phyloP scores from a whole-genome alignment of 2,888 invertebrate genomes.

The Melanotus villosus region DNA sequence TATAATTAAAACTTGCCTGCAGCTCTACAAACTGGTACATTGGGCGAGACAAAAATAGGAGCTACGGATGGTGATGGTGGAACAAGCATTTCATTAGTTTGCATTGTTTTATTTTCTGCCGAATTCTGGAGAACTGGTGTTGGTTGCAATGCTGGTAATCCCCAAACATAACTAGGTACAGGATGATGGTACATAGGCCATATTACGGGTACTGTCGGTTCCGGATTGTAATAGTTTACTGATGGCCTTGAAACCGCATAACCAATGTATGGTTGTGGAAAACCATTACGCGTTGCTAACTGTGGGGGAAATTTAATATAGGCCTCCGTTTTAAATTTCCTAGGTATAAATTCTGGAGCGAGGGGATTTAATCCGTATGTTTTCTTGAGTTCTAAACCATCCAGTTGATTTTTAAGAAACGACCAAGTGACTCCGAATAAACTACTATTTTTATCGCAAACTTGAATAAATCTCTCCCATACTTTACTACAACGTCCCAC shows the following conservation, averaged over 20 bases:
- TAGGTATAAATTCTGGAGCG: slow-evolving; percentile 85
- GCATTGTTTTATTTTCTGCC: background rate
- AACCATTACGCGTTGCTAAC: background rate
- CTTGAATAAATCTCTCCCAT: slow-evolving; percentile 85
- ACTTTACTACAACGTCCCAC: slow-evolving; percentile 85
- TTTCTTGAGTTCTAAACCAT: slow-evolving; percentile 82
- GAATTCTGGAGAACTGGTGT: background rate
- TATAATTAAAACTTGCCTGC: too few species aligned
- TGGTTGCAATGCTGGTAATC: slow-evolving; percentile 50
- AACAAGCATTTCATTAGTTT: background rate
- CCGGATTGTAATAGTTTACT: background rate
- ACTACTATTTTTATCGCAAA: slow-evolving; percentile 79
- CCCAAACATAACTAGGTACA: slow-evolving; percentile 23
- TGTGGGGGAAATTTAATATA: slow-evolving; percentile 63
- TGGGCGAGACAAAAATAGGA: background rate
- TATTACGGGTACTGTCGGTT: slow-evolving; percentile 2
- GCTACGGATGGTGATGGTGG: background rate
- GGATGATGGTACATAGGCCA: slow-evolving; percentile 16
- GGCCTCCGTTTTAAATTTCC: slow-evolving; percentile 70
- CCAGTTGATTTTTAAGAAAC: slow-evolving; percentile 77
- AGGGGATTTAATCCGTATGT: slow-evolving; percentile 85
- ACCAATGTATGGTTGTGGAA: slow-evolving; percentile 23
- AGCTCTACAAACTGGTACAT: background rate
- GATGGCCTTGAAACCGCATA: slow-evolving; percentile 13
- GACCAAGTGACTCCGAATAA: slow-evolving; percentile 82